phyloP scores from a whole-genome alignment of 2,888 invertebrate genomes.

The Drosophila subsilvestris region DNA sequence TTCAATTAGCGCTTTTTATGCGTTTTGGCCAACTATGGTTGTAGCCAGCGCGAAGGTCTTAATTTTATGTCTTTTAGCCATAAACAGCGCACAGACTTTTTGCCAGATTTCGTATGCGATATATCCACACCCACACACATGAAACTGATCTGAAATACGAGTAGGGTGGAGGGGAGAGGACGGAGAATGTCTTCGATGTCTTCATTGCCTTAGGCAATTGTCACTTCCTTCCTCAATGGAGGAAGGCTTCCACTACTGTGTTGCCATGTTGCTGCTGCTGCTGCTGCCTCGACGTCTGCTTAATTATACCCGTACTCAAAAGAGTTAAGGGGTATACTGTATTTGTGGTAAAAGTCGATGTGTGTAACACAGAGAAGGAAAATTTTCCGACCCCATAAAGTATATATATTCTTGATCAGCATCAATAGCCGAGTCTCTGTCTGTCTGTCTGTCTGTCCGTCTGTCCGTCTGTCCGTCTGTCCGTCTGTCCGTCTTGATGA shows the following conservation, averaged over 20 bases:
- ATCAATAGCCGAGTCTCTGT: no score
- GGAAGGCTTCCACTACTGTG: slow-evolving; percentile 37
- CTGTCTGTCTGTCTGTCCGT: no score
- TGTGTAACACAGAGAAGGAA: no score
- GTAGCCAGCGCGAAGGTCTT: slow-evolving; percentile 55
- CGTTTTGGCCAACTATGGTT: slow-evolving; percentile 63
- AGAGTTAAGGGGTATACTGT: no score
- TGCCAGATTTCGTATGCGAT: slow-evolving; percentile 38
- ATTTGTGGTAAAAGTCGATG: no score
- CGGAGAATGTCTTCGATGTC: slow-evolving; percentile 26
- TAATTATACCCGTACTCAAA: no score
- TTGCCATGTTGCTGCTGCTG: slow-evolving; percentile 12
- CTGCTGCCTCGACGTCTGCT: slow-evolving; percentile 56
- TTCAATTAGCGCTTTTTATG: slow-evolving; percentile 80
- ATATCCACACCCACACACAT: slow-evolving; percentile 46
- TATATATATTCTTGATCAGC: no score
- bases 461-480: no score
- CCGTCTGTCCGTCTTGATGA: no score
- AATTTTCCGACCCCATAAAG: no score
- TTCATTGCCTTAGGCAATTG: slow-evolving; percentile 47
- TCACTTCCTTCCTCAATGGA: slow-evolving; percentile 65
- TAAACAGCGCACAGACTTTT: slow-evolving; percentile 49
- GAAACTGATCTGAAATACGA: slow-evolving; percentile 1
- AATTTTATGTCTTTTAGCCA: slow-evolving; percentile 69
- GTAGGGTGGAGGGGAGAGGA: neutral